Conservation (phyloP, 2,113 vertebrate species). For the Herpetotheres cachinnans region DNA sequence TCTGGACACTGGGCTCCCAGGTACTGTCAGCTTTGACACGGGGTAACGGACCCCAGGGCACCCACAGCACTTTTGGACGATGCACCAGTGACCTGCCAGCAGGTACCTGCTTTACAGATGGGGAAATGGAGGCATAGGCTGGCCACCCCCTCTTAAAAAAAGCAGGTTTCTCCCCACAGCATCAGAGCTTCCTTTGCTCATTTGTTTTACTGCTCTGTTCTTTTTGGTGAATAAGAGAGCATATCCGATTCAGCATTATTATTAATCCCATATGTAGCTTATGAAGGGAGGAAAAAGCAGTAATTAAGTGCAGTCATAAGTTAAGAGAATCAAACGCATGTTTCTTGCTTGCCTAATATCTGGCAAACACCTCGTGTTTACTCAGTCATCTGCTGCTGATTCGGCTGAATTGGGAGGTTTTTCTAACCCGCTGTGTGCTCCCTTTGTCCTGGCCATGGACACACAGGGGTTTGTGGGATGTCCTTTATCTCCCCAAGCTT, state of each 20-base stretch:
- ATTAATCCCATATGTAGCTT: conserved; percentile 63
- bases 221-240: neutral
- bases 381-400: neutral
- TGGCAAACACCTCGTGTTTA: neutral
- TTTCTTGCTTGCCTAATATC: conserved; percentile 20
- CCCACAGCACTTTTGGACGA: fast-evolving
- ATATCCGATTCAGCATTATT: conserved; percentile 20
- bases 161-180: neutral
- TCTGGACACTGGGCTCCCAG: neutral
- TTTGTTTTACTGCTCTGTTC: neutral
- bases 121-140: neutral
- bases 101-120: neutral
- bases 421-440: neutral
- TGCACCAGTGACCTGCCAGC: neutral
- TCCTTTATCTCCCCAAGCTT: neutral
- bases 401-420: neutral
- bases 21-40: fast-evolving
- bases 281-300: conserved; percentile 33
- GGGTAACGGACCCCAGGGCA: neutral
- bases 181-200: neutral
- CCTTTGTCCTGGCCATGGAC: neutral
- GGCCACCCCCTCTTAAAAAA: neutral
- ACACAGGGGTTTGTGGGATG: neutral
- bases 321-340: neutral
- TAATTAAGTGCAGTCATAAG: conserved; percentile 29